Conservation (phyloP, 1,140 invertebrate species). For the Scaptomyza hsui region DNA sequence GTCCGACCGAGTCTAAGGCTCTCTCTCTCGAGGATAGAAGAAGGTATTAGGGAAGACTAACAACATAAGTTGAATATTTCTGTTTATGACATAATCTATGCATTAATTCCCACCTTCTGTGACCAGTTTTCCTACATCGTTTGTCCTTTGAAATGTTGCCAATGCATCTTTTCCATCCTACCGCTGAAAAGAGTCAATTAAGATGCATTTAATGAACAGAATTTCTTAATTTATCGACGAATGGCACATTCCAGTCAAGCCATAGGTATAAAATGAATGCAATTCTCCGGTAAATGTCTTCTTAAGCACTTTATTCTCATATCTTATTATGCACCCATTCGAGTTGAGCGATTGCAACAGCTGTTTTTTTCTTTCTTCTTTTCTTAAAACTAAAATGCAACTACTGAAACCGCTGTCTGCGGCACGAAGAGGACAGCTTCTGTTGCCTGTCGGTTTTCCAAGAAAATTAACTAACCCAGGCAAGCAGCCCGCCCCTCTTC, state of each 20-base stretch:
- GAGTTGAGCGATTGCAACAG: conserved; percentile 42
- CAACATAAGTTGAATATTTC: not conserved
- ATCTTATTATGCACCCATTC: conserved; percentile 41
- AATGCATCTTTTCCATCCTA: too few relatives aligned
- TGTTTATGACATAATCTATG: too few relatives aligned
- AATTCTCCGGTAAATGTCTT: not conserved
- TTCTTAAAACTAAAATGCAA: conserved; percentile 36
- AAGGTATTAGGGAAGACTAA: not conserved
- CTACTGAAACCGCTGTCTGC: conserved; percentile 5
- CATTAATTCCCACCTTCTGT: too few relatives aligned
- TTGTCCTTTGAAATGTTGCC: too few relatives aligned
- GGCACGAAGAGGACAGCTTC: conserved; percentile 39
- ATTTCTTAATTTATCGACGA: not conserved
- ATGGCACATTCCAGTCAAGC: too few relatives aligned
- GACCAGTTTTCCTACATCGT: too few relatives aligned
- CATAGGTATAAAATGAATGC: too few relatives aligned
- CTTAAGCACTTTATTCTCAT: conserved; percentile 23
- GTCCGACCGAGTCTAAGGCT: not conserved
- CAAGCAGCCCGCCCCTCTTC: conserved; percentile 45
- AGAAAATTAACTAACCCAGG: conserved; percentile 77
- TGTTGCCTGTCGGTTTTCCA: conserved; percentile 70
- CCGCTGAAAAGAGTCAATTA: not conserved
- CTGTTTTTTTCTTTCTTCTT: conserved; percentile 40
- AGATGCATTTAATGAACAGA: not conserved
- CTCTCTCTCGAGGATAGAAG: not conserved